Evolutionary conservation across 2,888 invertebrate species (phyloP), one percentile per base, ranked within the genome.

Genomic region (Antheraea assamensis): DNA sequence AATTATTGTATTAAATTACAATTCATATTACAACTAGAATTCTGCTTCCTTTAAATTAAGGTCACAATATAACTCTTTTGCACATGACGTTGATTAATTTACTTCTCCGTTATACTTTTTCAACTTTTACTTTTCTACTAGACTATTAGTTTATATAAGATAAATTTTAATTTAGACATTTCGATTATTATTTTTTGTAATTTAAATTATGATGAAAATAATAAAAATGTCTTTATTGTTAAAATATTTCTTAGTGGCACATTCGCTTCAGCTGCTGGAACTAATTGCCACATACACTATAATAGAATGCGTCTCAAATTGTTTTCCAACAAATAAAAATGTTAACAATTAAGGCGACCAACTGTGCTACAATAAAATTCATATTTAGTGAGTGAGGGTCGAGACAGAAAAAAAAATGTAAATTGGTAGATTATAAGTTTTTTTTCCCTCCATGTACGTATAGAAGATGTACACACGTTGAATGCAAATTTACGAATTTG

Each of bases 281-380:
- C 73, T 61, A 71, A 72, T 74, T 74, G 17, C 58, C 21, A 21
- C 15, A 52, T 73, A 66, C 52, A 61, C 10, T 55, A 15, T 61
- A 64, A 24, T 61, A 13, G 55, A 64, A 35, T 7, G 68, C 35
- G 35, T 31, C 35, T 35, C 68, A 35, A 68, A 68, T 35, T n/a
- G 35, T 68, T 68, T 35, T 68, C 27, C 30, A 31, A 66, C 31
- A 35, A 17, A 17, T 21, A 21, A 30, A 64, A 66, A 30, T 66
- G 35, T 31, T 66, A 31, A 31, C 8, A 66, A 21, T 66, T 15
- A 13, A 66, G 10, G 35, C 31, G 35, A 35, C 30, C 30, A 64
- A 66, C 30, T 21, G 66, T 31, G 66, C 13, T 66, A 66, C 19
- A 66, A 24, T 21, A 66, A 61, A 61, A 61, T 27, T 15, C 55